These are phyloP conservation scores for Nylanderia fulva DNA, from an alignment of 1,140 invertebrate genomes.

Conservation along the genomic window DNA sequence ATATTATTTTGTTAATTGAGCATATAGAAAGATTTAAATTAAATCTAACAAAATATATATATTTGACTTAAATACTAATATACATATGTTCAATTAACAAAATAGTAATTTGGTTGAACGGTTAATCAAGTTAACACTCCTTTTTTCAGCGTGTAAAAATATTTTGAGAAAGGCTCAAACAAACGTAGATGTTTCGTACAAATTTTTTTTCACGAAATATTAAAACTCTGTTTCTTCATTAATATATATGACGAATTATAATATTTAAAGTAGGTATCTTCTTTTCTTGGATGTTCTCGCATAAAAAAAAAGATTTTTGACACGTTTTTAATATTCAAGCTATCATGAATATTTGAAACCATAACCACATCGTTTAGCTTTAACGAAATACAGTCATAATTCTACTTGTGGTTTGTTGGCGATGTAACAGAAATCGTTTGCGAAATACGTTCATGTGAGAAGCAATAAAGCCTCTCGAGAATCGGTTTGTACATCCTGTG, in stretches of 20 bases:
- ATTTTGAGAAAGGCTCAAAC: not conserved
- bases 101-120: too few relatives aligned
- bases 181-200: not conserved
- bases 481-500: slow-evolving; percentile 15
- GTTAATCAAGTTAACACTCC: too few relatives aligned
- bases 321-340: not conserved
- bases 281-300: not conserved
- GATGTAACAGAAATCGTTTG: slow-evolving; percentile 9
- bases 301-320: not conserved
- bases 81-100: too few relatives aligned
- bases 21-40: too few relatives aligned
- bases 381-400: not conserved
- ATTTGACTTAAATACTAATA: too few relatives aligned
- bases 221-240: too few relatives aligned
- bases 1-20: too few relatives aligned
- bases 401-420: slow-evolving; percentile 13
- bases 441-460: not conserved
- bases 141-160: not conserved
- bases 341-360: not conserved
- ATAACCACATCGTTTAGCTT: not conserved
- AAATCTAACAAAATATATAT: too few relatives aligned
- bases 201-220: too few relatives aligned
- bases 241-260: not conserved
- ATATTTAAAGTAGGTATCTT: not conserved
- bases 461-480: slow-evolving; percentile 17